A percentile compares a stretch with the other conserved stretches of the same genome.
phyloP scores from a whole-genome alignment of 1,140 invertebrate species.

The Caerostris extrusa region DNA sequence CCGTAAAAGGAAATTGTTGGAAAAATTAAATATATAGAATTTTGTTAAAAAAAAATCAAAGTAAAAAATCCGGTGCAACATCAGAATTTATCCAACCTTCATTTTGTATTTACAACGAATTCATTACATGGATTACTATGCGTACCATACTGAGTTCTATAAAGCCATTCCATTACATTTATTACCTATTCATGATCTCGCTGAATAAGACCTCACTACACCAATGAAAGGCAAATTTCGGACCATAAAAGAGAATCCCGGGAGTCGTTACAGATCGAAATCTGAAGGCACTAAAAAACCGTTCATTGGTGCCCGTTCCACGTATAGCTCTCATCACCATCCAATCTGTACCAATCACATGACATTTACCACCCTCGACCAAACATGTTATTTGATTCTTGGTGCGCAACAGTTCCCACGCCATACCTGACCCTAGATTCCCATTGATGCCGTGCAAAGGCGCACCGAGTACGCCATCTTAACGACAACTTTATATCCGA shows the following conservation, averaged over 20 bases:
- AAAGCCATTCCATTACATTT: not conserved
- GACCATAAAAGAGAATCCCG: not conserved
- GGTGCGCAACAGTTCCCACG: slow-evolving; percentile 44
- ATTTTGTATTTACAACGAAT: too few relatives aligned
- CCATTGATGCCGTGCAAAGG: not conserved
- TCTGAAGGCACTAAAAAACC: not conserved
- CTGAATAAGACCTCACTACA: not conserved
- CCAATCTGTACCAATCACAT: slow-evolving; percentile 13
- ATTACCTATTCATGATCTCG: not conserved
- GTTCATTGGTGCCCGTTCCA: not conserved
- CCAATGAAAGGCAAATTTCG: not conserved
- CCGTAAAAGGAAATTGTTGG: too few relatives aligned
- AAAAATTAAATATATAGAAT: too few relatives aligned
- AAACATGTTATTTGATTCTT: slow-evolving; percentile 24
- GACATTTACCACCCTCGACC: slow-evolving; percentile 30
- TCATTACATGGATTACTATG: too few relatives aligned
- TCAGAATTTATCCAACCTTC: too few relatives aligned
- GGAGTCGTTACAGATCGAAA: slow-evolving; percentile 21
- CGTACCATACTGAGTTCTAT: not conserved
- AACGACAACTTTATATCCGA: slow-evolving; percentile 66
- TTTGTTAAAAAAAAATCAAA: too few relatives aligned
- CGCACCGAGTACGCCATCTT: not conserved
- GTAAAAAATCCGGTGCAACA: too few relatives aligned
- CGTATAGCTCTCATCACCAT: not conserved
- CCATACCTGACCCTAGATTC: slow-evolving; percentile 15